Base-by-base conservation (phyloP, 2,797 vertebrate genomes). In the Nothura maculosa region DNA sequence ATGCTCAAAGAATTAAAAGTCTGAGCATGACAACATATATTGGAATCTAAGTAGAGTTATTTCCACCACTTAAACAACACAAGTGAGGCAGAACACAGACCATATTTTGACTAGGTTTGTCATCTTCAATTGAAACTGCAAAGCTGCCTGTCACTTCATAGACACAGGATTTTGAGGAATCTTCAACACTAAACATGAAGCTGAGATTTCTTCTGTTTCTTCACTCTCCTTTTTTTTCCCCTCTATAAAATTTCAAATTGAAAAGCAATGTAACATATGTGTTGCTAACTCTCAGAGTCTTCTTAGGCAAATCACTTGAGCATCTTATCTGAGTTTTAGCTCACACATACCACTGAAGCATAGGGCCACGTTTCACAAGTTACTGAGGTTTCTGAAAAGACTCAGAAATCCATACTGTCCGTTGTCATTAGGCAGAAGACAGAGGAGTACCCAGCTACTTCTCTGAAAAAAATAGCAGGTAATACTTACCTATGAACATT, bases 1-100 rank as follows among this genome's bases (percentile, higher is more conserved):
- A 15, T 14, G 5, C 17, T 64, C 64, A 87, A 78, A 32, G 10
- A 90, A 87, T 17, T 7, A 81, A 47, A 85, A 52, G 4, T 61
- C 57, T 60, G 21, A 87, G 34, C 0, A 1, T 3, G 6, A 60
- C 6, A 69, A 66, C 22, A 48, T 0, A 0, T 50, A 57, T 40
- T 19, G 61, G 13, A 70, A 78, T 36, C 62, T 28, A 12, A 54
- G 27, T 54, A n/a, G 6, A 2, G 16, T 47, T 89, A 60, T 68
- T 69, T 91, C 36, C 34, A 36, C 20, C 77, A 66, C 85, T 36
- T 17, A 75, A 74, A 28, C 9, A 64, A 61, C 38, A 74, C 6
- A 74, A 36, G 4, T 83, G 25, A 89, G 45, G 9, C 7, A 4
- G 43, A 73, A 67, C 25, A 74, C 11, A 30, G 19, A 40, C 28